A percentile compares a stretch with the other conserved stretches of the same genome.
phyloP scores from a whole-genome alignment of 2,888 invertebrate species.

The Napeogenes sylphis region DNA sequence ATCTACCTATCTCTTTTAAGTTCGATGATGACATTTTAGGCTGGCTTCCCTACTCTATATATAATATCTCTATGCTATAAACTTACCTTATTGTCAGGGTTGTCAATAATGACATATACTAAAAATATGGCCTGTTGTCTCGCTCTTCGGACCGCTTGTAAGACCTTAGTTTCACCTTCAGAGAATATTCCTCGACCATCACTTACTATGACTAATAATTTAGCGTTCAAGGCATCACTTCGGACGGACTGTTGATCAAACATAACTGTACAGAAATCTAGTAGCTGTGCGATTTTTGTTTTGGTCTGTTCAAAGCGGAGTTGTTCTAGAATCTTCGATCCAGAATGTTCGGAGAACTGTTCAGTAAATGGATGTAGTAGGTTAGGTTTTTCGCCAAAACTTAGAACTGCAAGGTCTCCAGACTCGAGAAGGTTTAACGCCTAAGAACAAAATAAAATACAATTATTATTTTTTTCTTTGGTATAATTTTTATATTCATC shows the following conservation, averaged over 20 bases:
- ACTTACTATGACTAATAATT: constrained; percentile 93
- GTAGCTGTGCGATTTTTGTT: constrained; percentile 89
- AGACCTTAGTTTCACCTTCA: constrained; percentile 87
- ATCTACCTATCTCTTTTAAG: too few relatives aligned
- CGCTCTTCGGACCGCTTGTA: constrained; percentile 87
- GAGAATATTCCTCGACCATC: constrained; percentile 96
- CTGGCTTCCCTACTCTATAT: too few relatives aligned
- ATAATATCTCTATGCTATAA: too few relatives aligned
- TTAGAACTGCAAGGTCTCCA: constrained; percentile 93
- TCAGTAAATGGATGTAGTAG: constrained; percentile 93
- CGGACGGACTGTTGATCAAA: constrained; percentile 66
- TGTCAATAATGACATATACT: constrained; percentile 97
- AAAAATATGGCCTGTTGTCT: constrained; percentile 91
- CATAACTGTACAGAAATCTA: constrained; percentile 85
- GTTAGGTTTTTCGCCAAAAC: constrained; percentile 91
- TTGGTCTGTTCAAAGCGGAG: constrained; percentile 93
- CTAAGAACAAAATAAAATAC: constrained; percentile 48
- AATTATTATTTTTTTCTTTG: not conserved
- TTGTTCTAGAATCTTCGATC: constrained; percentile 87
- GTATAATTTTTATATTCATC: not conserved
- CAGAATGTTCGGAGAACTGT: constrained; percentile 91
- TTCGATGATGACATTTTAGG: too few relatives aligned
- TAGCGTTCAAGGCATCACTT: constrained; percentile 82
- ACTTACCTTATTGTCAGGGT: constrained; percentile 89
- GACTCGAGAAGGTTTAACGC: constrained; percentile 95